Evolutionary conservation across 2,888 invertebrate genomes (phyloP).

Genomic region (Patella ulyssiponensis): DNA sequence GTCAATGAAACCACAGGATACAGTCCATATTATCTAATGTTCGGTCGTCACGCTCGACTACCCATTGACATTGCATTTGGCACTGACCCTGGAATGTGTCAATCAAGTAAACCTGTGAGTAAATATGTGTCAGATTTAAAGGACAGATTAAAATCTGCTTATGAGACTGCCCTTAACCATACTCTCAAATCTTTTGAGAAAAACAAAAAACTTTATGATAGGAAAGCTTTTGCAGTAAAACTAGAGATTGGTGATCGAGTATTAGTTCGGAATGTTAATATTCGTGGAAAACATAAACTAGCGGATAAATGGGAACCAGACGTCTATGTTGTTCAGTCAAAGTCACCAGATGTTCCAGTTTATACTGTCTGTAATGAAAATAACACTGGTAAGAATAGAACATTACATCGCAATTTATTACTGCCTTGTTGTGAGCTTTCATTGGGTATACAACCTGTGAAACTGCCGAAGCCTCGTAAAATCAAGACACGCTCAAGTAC

Average conservation of each 20-base stretch:
- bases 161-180: constrained; percentile 8
- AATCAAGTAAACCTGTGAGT: not conserved
- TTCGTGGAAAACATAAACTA: constrained; percentile 13
- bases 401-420: not conserved
- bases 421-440: not conserved
- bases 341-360: not conserved
- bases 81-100: not conserved
- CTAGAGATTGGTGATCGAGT: constrained; percentile 24
- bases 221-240: constrained; percentile 8
- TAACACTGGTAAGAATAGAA: not conserved
- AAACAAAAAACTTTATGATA: constrained; percentile 23
- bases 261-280: not conserved
- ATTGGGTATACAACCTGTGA: not conserved
- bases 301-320: constrained; percentile 4
- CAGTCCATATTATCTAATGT: constrained; percentile 38
- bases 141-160: constrained; percentile 15
- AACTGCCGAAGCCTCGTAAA: too few relatives aligned
- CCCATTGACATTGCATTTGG: constrained; percentile 36
- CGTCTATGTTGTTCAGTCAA: not conserved
- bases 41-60: constrained; percentile 33
- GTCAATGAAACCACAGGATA: constrained; percentile 31
- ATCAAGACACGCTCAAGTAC: too few relatives aligned
- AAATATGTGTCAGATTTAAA: constrained; percentile 16
- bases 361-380: not conserved
- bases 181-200: constrained; percentile 8